Conservation (phyloP, 2,888 invertebrate genomes). For the Spicauda simplicius region DNA sequence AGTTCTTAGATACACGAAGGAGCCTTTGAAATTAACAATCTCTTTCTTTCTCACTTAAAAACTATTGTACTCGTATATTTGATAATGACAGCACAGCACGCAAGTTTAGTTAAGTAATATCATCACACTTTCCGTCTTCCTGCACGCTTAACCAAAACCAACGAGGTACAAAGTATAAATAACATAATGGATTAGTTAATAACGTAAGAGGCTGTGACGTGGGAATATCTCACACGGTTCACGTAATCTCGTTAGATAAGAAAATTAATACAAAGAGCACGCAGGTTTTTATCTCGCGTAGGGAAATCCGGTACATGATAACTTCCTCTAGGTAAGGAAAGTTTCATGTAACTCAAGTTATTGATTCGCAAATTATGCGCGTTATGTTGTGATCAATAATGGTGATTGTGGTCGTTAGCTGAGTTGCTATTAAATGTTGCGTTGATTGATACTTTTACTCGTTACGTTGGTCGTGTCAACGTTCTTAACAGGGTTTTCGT, state of each 20-base stretch:
- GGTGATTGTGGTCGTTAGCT: neutral
- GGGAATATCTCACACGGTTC: constrained; percentile 31
- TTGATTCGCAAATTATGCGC: constrained; percentile 8
- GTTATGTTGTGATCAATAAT: constrained; percentile 4
- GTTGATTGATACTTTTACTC: too few species aligned
- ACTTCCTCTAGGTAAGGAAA: constrained; percentile 19
- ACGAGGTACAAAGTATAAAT: constrained; percentile 4
- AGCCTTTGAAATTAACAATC: too few species aligned
- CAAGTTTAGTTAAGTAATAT: constrained; percentile 10
- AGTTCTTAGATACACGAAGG: too few species aligned
- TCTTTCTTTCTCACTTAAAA: too few species aligned
- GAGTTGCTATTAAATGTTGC: too few species aligned
- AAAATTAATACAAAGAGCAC: constrained; percentile 21
- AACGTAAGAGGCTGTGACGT: constrained; percentile 20
- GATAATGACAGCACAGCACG: constrained; percentile 7
- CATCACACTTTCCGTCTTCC: neutral
- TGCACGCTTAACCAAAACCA: constrained; percentile 3
- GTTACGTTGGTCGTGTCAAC: too few species aligned
- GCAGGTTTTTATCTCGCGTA: constrained; percentile 18
- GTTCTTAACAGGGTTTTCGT: too few species aligned
- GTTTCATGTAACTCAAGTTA: neutral
- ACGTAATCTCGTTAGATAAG: constrained; percentile 28
- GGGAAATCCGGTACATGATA: constrained; percentile 31
- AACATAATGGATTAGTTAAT: constrained; percentile 35
- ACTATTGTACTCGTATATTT: too few species aligned